Base-by-base conservation (phyloP, 2,888 invertebrate genomes). In the Leptinotarsa juncta region DNA sequence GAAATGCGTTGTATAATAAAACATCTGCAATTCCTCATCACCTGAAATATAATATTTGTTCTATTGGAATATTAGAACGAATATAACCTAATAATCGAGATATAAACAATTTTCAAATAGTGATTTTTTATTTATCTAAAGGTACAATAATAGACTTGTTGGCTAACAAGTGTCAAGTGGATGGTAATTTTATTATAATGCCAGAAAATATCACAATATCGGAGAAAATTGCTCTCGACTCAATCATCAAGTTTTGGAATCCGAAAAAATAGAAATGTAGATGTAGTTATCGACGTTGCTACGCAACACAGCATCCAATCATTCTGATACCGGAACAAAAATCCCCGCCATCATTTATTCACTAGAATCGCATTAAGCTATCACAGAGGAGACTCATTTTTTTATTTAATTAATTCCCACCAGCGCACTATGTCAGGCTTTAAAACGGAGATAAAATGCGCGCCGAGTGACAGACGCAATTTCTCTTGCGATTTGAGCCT, bases 381-480 rank as follows among this genome's bases (percentile, higher is more conserved):
- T 86, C 86, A 82, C 82, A 83, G 83, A 81, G 81, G 80, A 80
- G 82, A 81, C 82, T 82, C 82, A 84, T 85, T 86, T 85, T 83
- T 86, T 85, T 83, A 84, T 87, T 86, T 86, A 87, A 87, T 87
- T 87, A 87, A 87, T 87, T 87, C 85, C 84, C 84, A 84, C 84
- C 85, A 84, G 85, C 83, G 85, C 81, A 86, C 85, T 87, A 86
- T 85, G 86, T 86, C 86, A 86, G 82, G 86, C 85, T 87, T 87
- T 87, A 86, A 86, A 86, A 85, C 83, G 82, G 82, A 84, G 85
- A 86, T 86, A 86, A 86, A 86, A 86, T 84, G 83, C 84, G 82
- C 84, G 83, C 80, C 82, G 83, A 85, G 84, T 86, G 86, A 87
- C 87, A 85, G 84, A 80, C 81, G 82, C 85, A 82, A 86, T 86